Evolutionary conservation across 1,140 invertebrate genomes (phyloP).

Genomic region (Eupristina koningsbergeri): DNA sequence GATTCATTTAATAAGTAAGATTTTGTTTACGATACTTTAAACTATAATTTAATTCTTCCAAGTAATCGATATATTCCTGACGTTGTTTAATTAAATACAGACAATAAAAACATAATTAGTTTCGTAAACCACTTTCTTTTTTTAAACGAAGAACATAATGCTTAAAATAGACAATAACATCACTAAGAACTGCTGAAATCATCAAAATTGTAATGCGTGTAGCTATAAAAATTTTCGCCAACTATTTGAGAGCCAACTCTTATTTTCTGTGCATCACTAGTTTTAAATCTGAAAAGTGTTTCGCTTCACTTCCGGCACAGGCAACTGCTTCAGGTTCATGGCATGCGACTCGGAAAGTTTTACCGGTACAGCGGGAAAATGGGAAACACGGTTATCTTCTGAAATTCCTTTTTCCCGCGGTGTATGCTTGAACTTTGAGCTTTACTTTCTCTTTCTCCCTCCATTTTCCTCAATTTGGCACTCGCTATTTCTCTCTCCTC

Average conservation of each 20-base stretch:
- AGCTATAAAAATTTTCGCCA: neutral
- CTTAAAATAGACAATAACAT: too few species aligned
- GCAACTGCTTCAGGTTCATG: neutral
- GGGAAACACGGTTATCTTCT: conserved; percentile 36
- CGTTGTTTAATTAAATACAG: too few species aligned
- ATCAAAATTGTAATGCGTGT: too few species aligned
- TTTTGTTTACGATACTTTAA: too few species aligned
- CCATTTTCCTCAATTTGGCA: neutral
- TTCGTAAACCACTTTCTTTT: too few species aligned
- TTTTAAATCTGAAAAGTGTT: neutral
- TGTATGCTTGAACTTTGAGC: neutral
- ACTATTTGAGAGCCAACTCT: neutral
- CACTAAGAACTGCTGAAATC: neutral
- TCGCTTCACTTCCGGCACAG: neutral
- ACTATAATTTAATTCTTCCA: too few species aligned
- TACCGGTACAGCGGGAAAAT: neutral
- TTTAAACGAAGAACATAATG: too few species aligned
- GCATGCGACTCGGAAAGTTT: neutral
- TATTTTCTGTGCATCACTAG: neutral
- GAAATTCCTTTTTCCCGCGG: conserved; percentile 5
- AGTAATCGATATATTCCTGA: too few species aligned
- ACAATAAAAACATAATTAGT: too few species aligned
- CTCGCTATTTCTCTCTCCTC: neutral
- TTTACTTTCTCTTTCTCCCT: neutral
- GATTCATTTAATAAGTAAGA: too few species aligned